Base-by-base conservation (phyloP, 1,140 invertebrate genomes). In the Nixonia krombeini region DNA sequence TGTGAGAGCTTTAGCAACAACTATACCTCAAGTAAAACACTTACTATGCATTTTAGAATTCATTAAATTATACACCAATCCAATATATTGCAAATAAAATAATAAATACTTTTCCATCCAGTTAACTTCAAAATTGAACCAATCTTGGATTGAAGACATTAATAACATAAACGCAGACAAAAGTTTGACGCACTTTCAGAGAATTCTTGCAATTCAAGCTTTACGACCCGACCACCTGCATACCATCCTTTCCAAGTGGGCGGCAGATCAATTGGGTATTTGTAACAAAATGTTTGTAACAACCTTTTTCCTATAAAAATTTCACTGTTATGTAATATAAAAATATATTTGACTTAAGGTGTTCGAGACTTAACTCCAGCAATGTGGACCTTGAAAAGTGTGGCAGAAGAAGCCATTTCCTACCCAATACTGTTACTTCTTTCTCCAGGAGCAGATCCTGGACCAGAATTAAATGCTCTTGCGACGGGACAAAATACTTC, bases 151-250 rank as follows among this genome's bases (percentile, higher is more conserved):
- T 53, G 84, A 57, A 37, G 78, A 72, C 35, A 53, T 79, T 2
- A 83, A 78, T 0, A 76, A 73, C 13, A 84, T 87, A 15, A 84
- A 82, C 5, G 78, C 89, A 0, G 82, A 88, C 17, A 85, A 85
- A 29, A 87, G 86, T 33, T 67, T 94, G 2, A 89, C 89, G 0
- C 81, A 87, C n/a, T 96, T 98, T 78, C 93, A 97, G 77, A 90
- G 92, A 73, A 83, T 97, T n/a, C 81, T 98, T 0, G 73, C 94
- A 0, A 86, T 95, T 8, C 93, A 96, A 86, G 89, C 92, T 0
- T 83, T 96, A 4, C 87, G 93, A 51, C 94, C 96, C 1, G 95
- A 97, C 81, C 82, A 94, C 35, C 81, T 97, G 6, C 87, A 92
- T 35, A 89, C 89, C 4, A 89, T 90, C 10, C 88, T 97, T 74